Conservation (phyloP, 35 echinoderm and acorn worm species). For the Ptychodera flava region DNA sequence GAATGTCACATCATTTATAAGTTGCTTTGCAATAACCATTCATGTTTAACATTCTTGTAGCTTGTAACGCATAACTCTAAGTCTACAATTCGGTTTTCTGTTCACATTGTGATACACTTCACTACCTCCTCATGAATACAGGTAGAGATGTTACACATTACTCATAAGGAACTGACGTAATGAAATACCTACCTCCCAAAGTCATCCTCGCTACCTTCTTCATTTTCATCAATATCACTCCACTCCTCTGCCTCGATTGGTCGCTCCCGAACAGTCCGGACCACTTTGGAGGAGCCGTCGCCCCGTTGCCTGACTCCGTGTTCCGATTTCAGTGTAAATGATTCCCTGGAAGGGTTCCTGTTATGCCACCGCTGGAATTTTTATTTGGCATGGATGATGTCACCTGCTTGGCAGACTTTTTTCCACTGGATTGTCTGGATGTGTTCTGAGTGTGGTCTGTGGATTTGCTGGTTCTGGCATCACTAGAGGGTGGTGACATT, state of each 20-base stretch:
- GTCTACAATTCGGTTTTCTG: too few relatives aligned
- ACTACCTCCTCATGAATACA: too few relatives aligned
- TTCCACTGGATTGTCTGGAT: not conserved
- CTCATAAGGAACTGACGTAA: too few relatives aligned
- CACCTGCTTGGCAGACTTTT: not conserved
- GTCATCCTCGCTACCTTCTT: slow-evolving; percentile 71
- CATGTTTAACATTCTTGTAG: too few relatives aligned
- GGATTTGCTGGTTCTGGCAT: not conserved
- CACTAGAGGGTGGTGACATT: not conserved
- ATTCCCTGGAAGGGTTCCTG: not conserved
- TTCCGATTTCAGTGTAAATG: not conserved
- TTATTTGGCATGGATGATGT: not conserved
- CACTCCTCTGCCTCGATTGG: slow-evolving; percentile 43
- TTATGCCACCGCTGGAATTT: not conserved
- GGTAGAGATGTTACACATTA: too few relatives aligned
- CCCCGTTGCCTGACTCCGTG: not conserved
- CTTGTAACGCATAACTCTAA: too few relatives aligned
- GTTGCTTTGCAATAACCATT: too few relatives aligned
- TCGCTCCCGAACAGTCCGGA: not conserved
- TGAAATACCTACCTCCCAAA: slow-evolving; percentile 70
- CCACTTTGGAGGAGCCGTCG: not conserved
- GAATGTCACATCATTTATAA: too few relatives aligned
- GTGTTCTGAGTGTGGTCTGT: not conserved
- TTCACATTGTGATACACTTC: too few relatives aligned
- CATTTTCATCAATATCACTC: slow-evolving; percentile 87